phyloP scores from a whole-genome alignment of 2,888 invertebrate species.

The Leptinotarsa tumamoca region DNA sequence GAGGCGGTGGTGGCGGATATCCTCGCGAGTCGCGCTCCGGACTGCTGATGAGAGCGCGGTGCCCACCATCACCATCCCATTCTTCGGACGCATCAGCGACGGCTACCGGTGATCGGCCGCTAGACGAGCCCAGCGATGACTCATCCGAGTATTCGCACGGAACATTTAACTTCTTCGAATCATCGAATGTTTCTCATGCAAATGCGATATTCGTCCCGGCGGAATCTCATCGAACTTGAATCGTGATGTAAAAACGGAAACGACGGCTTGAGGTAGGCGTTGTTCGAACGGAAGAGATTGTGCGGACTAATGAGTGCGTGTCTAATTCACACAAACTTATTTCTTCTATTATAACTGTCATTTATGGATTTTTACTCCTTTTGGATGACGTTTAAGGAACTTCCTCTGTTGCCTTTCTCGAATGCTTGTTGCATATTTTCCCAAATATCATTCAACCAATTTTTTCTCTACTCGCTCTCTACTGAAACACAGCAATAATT shows the following conservation, averaged over 20 bases:
- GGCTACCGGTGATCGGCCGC: background rate
- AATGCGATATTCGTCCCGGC: background rate
- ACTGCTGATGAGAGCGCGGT: constrained; percentile 59
- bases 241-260: background rate
- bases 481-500: too few relatives aligned
- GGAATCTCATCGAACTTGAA: constrained; percentile 3
- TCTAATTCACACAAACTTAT: too few relatives aligned
- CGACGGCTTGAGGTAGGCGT: background rate
- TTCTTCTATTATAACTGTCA: too few relatives aligned
- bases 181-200: background rate
- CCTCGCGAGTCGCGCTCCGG: constrained; percentile 57
- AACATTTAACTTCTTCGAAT: constrained; percentile 9
- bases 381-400: too few relatives aligned
- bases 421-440: too few relatives aligned
- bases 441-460: too few relatives aligned
- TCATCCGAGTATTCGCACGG: constrained; percentile 2
- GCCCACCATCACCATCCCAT: constrained; percentile 36
- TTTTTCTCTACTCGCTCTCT: too few relatives aligned
- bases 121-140: constrained; percentile 3
- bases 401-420: too few relatives aligned
- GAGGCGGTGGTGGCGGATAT: constrained; percentile 57
- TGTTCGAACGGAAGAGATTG: too few relatives aligned
- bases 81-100: background rate
- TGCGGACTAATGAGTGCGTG: too few relatives aligned
- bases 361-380: too few relatives aligned